phyloP scores from a whole-genome alignment of 1,140 invertebrate genomes.

The Prorops nasuta region DNA sequence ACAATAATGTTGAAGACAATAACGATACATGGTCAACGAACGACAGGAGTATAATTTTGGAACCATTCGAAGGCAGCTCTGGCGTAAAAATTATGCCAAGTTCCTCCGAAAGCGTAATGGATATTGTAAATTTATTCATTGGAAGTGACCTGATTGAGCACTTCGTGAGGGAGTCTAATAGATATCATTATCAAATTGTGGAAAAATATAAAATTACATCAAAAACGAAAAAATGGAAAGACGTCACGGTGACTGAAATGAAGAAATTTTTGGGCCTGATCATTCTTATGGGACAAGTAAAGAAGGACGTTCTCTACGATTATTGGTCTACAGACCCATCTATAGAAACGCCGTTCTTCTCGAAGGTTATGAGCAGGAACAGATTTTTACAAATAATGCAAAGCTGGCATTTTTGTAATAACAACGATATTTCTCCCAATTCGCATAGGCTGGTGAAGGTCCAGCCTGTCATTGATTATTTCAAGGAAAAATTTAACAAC shows the following conservation, averaged over 20 bases:
- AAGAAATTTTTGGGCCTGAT: constrained; percentile 17
- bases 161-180: constrained; percentile 25
- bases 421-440: constrained; percentile 12
- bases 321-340: constrained; percentile 17
- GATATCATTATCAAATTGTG: constrained; percentile 17
- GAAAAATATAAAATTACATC: constrained; percentile 15
- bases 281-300: constrained; percentile 35
- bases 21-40: constrained; percentile 11
- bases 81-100: constrained; percentile 19
- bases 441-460: constrained; percentile 11
- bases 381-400: constrained; percentile 22
- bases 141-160: constrained; percentile 21
- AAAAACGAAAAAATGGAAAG: constrained; percentile 13
- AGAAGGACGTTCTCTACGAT: constrained; percentile 16
- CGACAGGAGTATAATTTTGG: constrained; percentile 9
- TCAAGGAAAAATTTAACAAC: constrained; percentile 14
- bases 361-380: constrained; percentile 14
- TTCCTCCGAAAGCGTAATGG: constrained; percentile 17
- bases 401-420: constrained; percentile 21
- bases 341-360: constrained; percentile 20
- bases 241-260: constrained; percentile 13
- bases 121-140: constrained; percentile 23
- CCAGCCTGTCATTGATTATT: constrained; percentile 19
- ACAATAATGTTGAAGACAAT: constrained; percentile 10
- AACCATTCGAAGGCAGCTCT: constrained; percentile 11